A percentile compares a stretch with the other conserved stretches of the same genome.
These are phyloP conservation scores for Furnarius figulus DNA, from an alignment of 2,113 vertebrate genomes.

Conservation along the genomic window DNA sequence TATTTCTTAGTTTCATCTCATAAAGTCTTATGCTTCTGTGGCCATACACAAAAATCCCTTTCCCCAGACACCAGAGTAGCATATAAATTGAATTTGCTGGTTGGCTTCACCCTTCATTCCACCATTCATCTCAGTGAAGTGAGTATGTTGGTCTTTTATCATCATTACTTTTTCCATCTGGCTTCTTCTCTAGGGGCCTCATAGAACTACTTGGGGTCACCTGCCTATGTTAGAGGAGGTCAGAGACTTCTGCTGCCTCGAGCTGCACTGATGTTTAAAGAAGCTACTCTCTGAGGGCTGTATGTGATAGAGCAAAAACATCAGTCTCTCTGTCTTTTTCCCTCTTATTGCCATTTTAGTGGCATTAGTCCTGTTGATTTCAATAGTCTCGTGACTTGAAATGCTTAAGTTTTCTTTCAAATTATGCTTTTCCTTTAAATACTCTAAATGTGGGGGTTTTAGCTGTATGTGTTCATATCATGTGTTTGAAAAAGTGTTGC, in stretches of 20 bases:
- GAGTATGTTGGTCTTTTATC: neutral
- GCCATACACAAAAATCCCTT: neutral
- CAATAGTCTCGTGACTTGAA: neutral
- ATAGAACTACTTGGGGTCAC: neutral
- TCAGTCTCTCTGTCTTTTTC: neutral
- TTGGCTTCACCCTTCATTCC: neutral
- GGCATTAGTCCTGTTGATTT: neutral
- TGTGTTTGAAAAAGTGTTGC: neutral
- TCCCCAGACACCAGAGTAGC: neutral
- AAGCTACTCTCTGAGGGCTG: neutral
- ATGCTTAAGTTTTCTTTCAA: neutral
- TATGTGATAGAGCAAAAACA: neutral
- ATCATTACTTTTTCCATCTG: neutral
- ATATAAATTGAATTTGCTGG: conserved; percentile 37
- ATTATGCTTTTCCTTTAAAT: neutral
- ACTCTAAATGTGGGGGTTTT: neutral
- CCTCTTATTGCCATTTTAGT: neutral
- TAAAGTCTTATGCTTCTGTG: neutral
- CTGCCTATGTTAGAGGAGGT: neutral
- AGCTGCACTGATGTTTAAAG: neutral
- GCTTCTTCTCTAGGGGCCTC: neutral
- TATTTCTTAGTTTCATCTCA: conserved; percentile 15
- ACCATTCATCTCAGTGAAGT: neutral
- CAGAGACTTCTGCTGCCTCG: neutral
- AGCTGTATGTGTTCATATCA: neutral